phyloP scores from a whole-genome alignment of 2,888 invertebrate genomes.

The Sinelater perroti region DNA sequence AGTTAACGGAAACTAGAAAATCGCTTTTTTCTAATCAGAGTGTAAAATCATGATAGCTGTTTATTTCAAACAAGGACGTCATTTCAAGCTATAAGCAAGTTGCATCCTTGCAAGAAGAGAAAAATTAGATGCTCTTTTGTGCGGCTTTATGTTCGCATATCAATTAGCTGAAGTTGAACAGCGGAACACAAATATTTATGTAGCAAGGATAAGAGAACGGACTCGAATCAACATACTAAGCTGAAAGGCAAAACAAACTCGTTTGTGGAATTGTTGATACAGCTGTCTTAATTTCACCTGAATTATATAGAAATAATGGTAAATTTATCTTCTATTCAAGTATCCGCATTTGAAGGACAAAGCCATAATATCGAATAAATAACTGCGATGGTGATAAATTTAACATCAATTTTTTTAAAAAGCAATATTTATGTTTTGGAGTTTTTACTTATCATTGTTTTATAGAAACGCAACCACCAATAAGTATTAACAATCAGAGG shows the following conservation, averaged over 20 bases:
- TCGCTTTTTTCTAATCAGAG: constrained; percentile 6
- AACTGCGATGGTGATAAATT: no score
- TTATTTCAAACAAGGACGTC: background rate
- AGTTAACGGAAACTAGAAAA: no score
- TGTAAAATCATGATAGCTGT: background rate
- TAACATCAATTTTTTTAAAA: no score
- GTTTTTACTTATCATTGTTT: no score
- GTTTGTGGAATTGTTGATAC: background rate
- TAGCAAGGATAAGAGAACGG: constrained; percentile 1
- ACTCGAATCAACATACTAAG: background rate
- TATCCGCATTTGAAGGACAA: no score
- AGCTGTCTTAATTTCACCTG: background rate
- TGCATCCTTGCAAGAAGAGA: background rate
- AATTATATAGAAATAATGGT: no score
- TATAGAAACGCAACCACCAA: no score
- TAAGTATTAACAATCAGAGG: no score
- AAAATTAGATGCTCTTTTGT: background rate
- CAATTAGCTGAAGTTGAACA: constrained; percentile 2
- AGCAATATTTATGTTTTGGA: no score
- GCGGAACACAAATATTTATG: constrained; percentile 11
- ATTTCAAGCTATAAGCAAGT: background rate
- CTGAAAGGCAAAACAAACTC: background rate
- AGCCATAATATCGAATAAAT: no score
- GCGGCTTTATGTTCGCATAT: background rate
- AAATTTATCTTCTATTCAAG: no score